Base-by-base conservation (phyloP, 2,888 invertebrate genomes). In the Spodoptera littoralis region DNA sequence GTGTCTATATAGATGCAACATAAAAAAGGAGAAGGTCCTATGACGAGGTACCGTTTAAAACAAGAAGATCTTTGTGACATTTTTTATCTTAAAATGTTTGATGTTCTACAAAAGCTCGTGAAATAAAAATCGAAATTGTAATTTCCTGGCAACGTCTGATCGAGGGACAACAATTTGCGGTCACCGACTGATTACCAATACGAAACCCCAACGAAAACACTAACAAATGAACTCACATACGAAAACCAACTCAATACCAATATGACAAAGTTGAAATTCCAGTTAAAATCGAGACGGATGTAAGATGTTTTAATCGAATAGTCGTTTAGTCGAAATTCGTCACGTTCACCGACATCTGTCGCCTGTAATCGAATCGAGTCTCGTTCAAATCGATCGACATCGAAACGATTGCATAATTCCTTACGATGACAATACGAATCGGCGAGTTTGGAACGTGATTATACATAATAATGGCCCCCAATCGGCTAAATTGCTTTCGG, bases 121-220 rank as follows among this genome's bases (percentile, higher is more conserved):
- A 89, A 91, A 90, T 90, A 93, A 94, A 93, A 93, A 91, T 92
- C 89, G 89, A 90, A 93, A 91, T 92, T 88, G 92, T 94, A 93
- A 93, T 94, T 94, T 93, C 91, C 93, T 92, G 92, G 89, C 93
- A 90, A 87, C 91, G 91, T 89, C 91, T 88, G 91, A 90, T 93
- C 90, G 92, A 93, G 93, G 93, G 93, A 94, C 94, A 93, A 94
- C 93, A 91, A 94, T 94, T 94, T 94, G 94, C 92, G 94, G 94
- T 94, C 91, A 92, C 92, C 90, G 88, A 83, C 92, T 94, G 92
- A 94, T 94, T 94, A 94, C 93, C 90, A 89, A 91, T 90, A 91
- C 86, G 80, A 86, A 84, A 80, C 86, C 87, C 85, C 81, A 84
- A 83, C 86, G 86, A 85, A 88, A 90, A 89, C 78, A 87, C 79